Evolutionary conservation across 2,113 vertebrate genomes (phyloP).

Genomic region (Microtus montanus): DNA sequence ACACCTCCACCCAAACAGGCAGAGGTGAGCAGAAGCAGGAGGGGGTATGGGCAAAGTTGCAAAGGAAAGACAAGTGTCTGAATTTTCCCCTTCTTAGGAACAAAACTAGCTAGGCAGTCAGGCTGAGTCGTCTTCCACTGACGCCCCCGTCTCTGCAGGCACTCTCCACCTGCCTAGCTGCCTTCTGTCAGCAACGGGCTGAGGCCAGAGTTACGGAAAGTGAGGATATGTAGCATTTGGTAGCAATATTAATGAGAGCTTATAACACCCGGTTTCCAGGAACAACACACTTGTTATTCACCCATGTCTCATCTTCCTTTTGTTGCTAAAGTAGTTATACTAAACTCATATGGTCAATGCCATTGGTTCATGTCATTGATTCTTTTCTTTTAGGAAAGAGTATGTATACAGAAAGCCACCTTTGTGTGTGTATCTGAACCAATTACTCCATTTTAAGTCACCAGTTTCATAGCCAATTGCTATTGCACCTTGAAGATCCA

Average conservation of each 20-base stretch:
- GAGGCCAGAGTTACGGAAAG: not conserved
- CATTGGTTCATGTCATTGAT: not conserved
- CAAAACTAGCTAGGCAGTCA: not conserved
- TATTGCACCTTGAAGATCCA: not conserved
- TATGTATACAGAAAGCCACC: not conserved
- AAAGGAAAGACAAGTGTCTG: conserved; percentile 25
- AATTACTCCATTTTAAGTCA: not conserved
- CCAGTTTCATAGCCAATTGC: not conserved
- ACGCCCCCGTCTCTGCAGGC: not conserved
- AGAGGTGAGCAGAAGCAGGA: not conserved
- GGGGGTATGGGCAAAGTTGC: not conserved
- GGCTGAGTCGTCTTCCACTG: not conserved
- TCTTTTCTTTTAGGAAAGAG: not conserved
- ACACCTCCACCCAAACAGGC: not conserved
- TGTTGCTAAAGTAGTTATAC: not conserved
- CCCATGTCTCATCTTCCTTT: not conserved
- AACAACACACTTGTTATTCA: not conserved
- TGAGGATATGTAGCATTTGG: not conserved
- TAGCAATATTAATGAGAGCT: not conserved
- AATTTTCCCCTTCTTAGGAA: not conserved
- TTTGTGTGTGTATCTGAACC: not conserved
- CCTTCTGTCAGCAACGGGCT: not conserved
- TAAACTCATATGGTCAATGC: not conserved
- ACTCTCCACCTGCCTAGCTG: not conserved
- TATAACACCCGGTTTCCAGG: not conserved